Evolutionary conservation across 2,113 vertebrate species (phyloP).

Genomic region (Nibea coibor): DNA sequence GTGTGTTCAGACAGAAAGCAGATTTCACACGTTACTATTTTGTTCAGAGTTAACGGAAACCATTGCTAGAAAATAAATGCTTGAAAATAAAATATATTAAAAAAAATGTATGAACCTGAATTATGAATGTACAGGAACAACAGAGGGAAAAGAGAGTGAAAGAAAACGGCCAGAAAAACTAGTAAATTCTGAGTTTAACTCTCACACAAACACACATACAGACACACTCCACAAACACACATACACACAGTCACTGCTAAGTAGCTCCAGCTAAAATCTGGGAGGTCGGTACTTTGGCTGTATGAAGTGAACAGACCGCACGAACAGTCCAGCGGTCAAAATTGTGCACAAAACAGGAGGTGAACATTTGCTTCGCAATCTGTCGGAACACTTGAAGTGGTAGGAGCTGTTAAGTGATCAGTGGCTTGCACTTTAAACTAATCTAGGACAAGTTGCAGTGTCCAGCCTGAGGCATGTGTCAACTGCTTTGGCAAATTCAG

Average conservation of each 20-base stretch:
- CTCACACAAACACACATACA: not conserved
- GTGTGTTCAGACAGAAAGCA: not conserved
- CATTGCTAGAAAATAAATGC: not conserved
- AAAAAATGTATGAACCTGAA: not conserved
- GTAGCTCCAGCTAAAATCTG: not conserved
- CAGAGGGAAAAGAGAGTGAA: not conserved
- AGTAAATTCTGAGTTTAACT: not conserved
- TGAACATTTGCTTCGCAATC: not conserved
- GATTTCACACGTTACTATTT: not conserved
- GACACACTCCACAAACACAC: not conserved
- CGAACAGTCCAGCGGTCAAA: not conserved
- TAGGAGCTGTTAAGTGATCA: not conserved
- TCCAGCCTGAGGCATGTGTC: not conserved
- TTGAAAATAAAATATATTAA: no score
- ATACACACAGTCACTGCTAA: not conserved
- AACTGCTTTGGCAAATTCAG: constrained; percentile 2
- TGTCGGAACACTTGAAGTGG: not conserved
- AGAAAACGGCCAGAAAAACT: not conserved
- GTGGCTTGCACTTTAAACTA: not conserved
- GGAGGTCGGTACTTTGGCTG: not conserved
- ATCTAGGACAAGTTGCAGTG: not conserved
- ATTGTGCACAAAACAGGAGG: not conserved
- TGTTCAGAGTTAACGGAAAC: not conserved
- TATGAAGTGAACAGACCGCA: not conserved
- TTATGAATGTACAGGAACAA: not conserved